These are phyloP conservation scores for Drosophila fulvimacula DNA, from an alignment of 2,888 invertebrate genomes.

Conservation along the genomic window DNA sequence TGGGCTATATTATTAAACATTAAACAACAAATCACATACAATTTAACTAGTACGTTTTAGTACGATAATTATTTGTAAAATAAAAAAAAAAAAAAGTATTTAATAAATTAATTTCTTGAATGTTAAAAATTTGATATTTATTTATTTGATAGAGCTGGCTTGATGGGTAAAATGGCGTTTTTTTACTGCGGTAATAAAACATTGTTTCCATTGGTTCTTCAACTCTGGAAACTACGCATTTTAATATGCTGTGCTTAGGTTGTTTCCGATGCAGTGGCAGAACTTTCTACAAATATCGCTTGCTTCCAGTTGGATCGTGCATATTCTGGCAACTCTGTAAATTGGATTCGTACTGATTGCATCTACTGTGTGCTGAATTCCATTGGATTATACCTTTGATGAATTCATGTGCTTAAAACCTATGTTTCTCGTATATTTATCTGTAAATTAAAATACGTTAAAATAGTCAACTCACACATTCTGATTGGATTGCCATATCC, in stretches of 20 bases:
- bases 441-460: no score
- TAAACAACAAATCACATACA: conserved; percentile 7
- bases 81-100: conserved; percentile 33
- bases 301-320: background rate
- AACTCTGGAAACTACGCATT: background rate
- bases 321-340: background rate
- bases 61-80: conserved; percentile 51
- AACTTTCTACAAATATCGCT: background rate
- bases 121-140: background rate
- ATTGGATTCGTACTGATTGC: background rate
- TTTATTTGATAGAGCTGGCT: background rate
- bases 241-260: background rate
- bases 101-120: conserved; percentile 52
- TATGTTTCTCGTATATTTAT: no score
- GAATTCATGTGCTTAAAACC: no score
- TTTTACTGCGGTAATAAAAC: no score
- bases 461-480: no score
- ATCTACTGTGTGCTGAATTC: background rate
- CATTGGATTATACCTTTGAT: background rate
- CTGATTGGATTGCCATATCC: background rate
- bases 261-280: background rate
- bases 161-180: no score
- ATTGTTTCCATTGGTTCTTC: background rate
- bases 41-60: conserved; percentile 69
- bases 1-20: conserved; percentile 40